Evolutionary conservation across 2,888 invertebrate genomes (phyloP), one percentile per base, ranked within the genome.

Genomic region (Callyntrura sp.): DNA sequence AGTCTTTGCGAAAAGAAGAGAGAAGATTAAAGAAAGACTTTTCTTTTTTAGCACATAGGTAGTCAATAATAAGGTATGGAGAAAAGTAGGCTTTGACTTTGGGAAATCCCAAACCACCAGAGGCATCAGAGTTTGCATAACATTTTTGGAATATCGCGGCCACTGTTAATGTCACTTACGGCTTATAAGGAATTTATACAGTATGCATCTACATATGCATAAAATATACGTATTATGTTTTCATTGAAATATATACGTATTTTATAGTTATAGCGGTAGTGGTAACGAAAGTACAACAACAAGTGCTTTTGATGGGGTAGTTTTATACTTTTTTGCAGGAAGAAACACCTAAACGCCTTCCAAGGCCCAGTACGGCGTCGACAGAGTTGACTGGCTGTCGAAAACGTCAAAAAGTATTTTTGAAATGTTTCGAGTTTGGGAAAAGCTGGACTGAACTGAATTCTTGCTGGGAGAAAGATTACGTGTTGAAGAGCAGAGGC

Each of bases 1-100:
- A 28, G 55, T 73, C 65, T 14, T 9, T 45, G 11, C 20, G 9
- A 73, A 45, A 73, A 73, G 57, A 57, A 45, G 43, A 60, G 45
- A 60, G 73, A 43, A 43, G 73, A 73, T n/a, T 73, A 57, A n/a
- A 25, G 20, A 76, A 60, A 55, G 85, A 73, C 14, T 57, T 55
- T 70, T 14, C 28, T 43, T 70, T 43, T 11, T 23, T 70, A 17
- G 6, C 60, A 60, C 20, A 6, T 6, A 43, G 17, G 70, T 43
- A 43, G 17, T 43, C 17, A 35, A 68, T 9, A 68, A 2, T n/a
- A 35, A 12, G 65, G 35, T 8, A 28, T 9, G 23, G n/a, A 14
- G 25, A 23, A 62, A 25, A 11, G 43, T 43, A 70, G n/a, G n/a
- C n/a, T n/a, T 70, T 43, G 70, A 70, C 17, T 70, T 17, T 51